A percentile compares a stretch with the other conserved stretches of the same genome.
Conservation (phyloP, 2,113 vertebrate species). For the Equus quagga region DNA sequence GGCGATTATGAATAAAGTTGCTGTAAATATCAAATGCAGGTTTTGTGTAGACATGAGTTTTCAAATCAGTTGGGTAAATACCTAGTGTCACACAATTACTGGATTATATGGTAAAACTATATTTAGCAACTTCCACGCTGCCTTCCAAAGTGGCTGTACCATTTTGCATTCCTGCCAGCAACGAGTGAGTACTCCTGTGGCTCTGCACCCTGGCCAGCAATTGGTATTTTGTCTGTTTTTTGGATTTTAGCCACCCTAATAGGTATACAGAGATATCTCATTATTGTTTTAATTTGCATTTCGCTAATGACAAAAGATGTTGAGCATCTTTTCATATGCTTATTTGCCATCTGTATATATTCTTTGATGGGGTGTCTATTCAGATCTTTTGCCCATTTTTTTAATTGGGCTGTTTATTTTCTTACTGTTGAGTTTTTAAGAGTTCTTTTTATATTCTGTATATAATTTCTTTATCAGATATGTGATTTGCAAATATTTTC, state of each 20-base stretch:
- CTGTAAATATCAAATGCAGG: neutral
- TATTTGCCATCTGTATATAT: conserved; percentile 31
- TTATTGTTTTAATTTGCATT: conserved; percentile 46
- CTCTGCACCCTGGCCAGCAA: accelerated
- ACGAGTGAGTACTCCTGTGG: accelerated
- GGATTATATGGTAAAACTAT: neutral
- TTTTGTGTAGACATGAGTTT: neutral
- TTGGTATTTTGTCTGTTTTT: neutral
- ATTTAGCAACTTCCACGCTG: neutral
- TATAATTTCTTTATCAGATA: neutral
- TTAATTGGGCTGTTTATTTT: conserved; percentile 13
- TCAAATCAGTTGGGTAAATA: neutral
- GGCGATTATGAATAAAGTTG: neutral
- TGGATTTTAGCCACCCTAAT: neutral
- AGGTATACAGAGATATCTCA: neutral
- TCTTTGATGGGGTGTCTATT: conserved; percentile 33
- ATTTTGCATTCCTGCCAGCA: neutral
- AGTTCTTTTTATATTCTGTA: neutral
- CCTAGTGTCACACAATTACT: neutral
- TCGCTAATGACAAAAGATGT: neutral
- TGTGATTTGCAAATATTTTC: neutral
- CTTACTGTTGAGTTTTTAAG: conserved; percentile 4
- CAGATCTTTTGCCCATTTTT: conserved; percentile 43
- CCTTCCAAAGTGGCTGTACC: neutral
- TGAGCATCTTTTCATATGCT: conserved; percentile 23